A percentile compares a stretch with the other conserved stretches of the same genome.
phyloP scores from a whole-genome alignment of 2,888 invertebrate species.

The Leucoma salicis region DNA sequence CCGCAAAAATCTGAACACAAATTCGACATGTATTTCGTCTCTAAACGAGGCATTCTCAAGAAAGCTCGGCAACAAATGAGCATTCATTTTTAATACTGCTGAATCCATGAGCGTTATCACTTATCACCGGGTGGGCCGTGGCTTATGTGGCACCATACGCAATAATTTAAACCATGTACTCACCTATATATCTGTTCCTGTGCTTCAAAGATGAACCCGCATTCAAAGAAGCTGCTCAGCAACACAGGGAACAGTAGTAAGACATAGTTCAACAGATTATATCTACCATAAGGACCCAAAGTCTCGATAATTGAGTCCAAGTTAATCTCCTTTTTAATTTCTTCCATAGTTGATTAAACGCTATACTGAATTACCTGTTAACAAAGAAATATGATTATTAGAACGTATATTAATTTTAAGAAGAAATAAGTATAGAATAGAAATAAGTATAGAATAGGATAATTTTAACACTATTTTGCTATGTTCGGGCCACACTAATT shows the following conservation, averaged over 20 bases:
- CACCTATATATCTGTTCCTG: conserved; percentile 66
- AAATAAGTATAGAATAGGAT: no score
- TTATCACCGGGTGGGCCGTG: no score
- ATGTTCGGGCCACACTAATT: no score
- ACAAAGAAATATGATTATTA: conserved; percentile 12
- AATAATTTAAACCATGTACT: conserved; percentile 16
- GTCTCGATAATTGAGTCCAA: conserved; percentile 71
- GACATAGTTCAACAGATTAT: conserved; percentile 70
- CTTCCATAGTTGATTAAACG: conserved; percentile 46
- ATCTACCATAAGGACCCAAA: conserved; percentile 71
- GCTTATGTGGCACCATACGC: no score
- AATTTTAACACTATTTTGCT: no score
- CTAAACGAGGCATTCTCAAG: no score
- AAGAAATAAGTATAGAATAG: no score
- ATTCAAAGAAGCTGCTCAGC: conserved; percentile 71
- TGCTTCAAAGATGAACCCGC: conserved; percentile 75
- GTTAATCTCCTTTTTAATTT: conserved; percentile 70
- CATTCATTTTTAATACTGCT: no score
- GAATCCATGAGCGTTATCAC: no score
- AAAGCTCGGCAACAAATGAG: no score
- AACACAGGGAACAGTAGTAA: conserved; percentile 66
- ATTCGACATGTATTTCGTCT: no score
- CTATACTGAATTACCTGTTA: conserved; percentile 36
- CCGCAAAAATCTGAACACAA: no score
- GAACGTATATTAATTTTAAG: neutral